Conservation (phyloP, 2,888 invertebrate species). For the Caenorhabditis sp. region DNA sequence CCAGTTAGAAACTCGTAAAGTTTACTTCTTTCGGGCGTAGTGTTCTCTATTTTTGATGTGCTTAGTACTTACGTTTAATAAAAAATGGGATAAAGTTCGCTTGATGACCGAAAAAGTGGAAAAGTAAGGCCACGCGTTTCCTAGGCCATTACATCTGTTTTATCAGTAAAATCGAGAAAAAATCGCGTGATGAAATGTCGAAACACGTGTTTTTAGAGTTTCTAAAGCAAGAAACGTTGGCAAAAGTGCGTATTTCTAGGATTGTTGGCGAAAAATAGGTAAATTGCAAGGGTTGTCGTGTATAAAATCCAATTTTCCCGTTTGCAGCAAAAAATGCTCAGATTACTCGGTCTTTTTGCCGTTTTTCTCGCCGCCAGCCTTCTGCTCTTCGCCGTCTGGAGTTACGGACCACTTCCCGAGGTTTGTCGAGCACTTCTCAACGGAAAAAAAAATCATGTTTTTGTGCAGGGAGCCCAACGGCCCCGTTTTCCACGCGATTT, state of each 20-base stretch:
- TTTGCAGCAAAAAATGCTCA: constrained; percentile 25
- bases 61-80: too few species aligned
- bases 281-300: too few species aligned
- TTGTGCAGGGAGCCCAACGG: constrained; percentile 27
- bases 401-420: constrained; percentile 38
- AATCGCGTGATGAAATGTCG: background rate
- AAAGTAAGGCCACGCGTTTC: too few species aligned
- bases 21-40: constrained; percentile 1
- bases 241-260: background rate
- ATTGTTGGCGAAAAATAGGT: too few species aligned
- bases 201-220: constrained; percentile 4
- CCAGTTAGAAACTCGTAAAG: background rate
- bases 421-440: constrained; percentile 4
- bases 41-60: background rate
- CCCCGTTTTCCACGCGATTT: constrained; percentile 38
- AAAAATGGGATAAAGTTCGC: constrained; percentile 1
- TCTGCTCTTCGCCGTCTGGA: constrained; percentile 43
- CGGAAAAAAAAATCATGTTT: constrained; percentile 14
- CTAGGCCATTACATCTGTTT: too few species aligned
- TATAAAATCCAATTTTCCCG: constrained; percentile 1
- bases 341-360: constrained; percentile 29
- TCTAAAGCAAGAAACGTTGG: constrained; percentile 2
- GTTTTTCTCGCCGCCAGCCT: constrained; percentile 33
- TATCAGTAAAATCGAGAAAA: background rate
- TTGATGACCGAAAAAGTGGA: background rate